Evolutionary conservation across 1,140 invertebrate species (phyloP).

Genomic region (Trichoplusia ni): DNA sequence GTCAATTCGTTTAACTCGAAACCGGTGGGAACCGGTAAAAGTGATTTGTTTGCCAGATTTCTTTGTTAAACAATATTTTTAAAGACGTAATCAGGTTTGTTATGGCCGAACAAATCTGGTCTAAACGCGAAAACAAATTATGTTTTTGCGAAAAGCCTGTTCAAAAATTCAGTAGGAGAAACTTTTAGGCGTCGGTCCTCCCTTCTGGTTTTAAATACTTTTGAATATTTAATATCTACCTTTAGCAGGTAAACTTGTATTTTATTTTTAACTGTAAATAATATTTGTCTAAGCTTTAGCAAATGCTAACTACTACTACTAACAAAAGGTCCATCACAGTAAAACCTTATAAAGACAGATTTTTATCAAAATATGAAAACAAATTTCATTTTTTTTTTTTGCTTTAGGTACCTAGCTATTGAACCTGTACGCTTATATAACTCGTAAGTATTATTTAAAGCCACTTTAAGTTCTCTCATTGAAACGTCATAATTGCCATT

Average conservation of each 20-base stretch:
- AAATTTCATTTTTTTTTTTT: no score
- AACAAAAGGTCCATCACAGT: not conserved
- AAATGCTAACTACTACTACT: not conserved
- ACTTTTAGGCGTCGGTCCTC: slow-evolving; percentile 17
- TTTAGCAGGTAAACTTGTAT: not conserved
- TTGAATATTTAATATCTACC: slow-evolving; percentile 1
- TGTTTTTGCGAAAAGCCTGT: slow-evolving; percentile 15
- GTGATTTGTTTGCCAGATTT: slow-evolving; percentile 38
- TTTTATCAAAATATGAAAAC: no score
- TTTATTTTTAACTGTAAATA: not conserved
- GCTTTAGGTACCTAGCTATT: no score
- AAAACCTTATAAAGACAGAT: no score
- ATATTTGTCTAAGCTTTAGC: no score
- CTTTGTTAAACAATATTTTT: slow-evolving; percentile 38
- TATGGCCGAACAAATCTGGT: slow-evolving; percentile 21
- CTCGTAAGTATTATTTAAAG: no score
- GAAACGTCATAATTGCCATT: no score
- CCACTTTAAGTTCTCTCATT: no score
- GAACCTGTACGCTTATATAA: no score
- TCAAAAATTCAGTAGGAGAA: slow-evolving; percentile 26
- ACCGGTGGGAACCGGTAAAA: slow-evolving; percentile 25
- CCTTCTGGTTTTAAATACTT: slow-evolving; percentile 15
- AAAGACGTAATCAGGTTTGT: slow-evolving; percentile 38
- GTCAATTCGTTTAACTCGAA: slow-evolving; percentile 39
- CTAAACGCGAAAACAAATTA: slow-evolving; percentile 21